These are phyloP conservation scores for Caenorhabditis drosophilae DNA, from an alignment of 2,888 invertebrate genomes.

Conservation along the genomic window DNA sequence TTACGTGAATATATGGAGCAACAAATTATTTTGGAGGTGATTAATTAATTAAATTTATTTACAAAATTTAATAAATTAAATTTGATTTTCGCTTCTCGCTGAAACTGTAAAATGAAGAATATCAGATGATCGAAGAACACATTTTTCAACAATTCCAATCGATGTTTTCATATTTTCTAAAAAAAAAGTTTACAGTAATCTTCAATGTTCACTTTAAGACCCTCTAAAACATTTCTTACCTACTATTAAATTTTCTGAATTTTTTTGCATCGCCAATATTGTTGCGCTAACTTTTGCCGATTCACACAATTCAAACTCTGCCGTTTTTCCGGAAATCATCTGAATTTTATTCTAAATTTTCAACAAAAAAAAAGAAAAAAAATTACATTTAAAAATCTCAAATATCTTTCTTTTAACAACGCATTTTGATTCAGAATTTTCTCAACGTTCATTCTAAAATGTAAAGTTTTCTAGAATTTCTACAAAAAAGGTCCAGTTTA, in stretches of 20 bases:
- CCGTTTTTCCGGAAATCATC: neutral
- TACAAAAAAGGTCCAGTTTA: neutral
- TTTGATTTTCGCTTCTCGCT: too few species aligned
- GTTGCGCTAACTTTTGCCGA: conserved; percentile 21
- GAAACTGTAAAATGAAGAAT: too few species aligned
- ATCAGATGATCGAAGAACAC: conserved; percentile 21
- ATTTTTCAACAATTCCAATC: conserved; percentile 24
- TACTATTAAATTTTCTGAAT: conserved; percentile 29
- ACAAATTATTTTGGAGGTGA: too few species aligned
- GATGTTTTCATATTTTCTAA: conserved; percentile 24
- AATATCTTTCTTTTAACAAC: conserved; percentile 17
- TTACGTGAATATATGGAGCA: too few species aligned
- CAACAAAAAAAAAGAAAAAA: neutral
- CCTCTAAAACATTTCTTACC: conserved; percentile 1
- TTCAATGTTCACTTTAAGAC: neutral
- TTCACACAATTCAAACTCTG: conserved; percentile 20
- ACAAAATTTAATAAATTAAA: too few species aligned
- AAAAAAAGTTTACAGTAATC: conserved; percentile 3
- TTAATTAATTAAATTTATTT: too few species aligned
- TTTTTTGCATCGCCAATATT: conserved; percentile 15
- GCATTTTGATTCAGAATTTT: conserved; percentile 14
- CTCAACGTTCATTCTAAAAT: conserved; percentile 6
- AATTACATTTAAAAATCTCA: conserved; percentile 11
- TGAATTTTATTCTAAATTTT: neutral
- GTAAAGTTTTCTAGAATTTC: neutral